These are phyloP conservation scores for Tokudaia muenninki DNA, from an alignment of 2,797 vertebrate genomes.

Conservation along the genomic window DNA sequence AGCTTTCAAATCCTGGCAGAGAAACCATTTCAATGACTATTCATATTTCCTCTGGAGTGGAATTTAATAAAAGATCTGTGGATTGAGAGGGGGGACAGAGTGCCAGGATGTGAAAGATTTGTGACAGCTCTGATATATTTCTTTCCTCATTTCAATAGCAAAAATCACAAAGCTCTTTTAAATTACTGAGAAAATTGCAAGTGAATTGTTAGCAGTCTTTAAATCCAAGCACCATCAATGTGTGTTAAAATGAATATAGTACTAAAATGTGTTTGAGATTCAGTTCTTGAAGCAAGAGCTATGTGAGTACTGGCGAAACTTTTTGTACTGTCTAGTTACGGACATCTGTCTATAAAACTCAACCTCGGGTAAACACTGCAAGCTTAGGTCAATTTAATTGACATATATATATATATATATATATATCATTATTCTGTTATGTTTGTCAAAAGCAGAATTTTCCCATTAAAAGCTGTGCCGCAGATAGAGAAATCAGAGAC, in stretches of 20 bases:
- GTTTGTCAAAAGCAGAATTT: conserved; percentile 59
- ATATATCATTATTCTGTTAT: conserved; percentile 12
- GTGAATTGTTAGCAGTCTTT: conserved; percentile 70
- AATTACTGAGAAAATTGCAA: conserved; percentile 81
- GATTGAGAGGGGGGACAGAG: conserved; percentile 36
- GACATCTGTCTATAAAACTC: conserved; percentile 47
- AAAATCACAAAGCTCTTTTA: conserved; percentile 76
- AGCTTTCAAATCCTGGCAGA: conserved; percentile 85
- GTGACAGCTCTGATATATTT: conserved; percentile 62
- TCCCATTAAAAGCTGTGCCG: conserved; percentile 24
- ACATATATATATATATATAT: background rate
- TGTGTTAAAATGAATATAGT: conserved; percentile 69
- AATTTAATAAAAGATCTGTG: conserved; percentile 78
- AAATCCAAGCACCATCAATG: conserved; percentile 29
- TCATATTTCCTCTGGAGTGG: conserved; percentile 75
- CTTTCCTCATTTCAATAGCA: conserved; percentile 77
- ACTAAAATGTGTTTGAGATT: conserved; percentile 56
- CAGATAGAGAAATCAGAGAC: conserved; percentile 43
- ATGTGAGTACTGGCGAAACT: conserved; percentile 21
- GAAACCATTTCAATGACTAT: conserved; percentile 83
- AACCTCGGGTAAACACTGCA: conserved; percentile 64
- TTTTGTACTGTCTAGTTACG: conserved; percentile 63
- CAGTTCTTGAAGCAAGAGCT: conserved; percentile 58
- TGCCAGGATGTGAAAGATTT: conserved; percentile 69
- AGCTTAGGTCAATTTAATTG: conserved; percentile 47